phyloP scores from a whole-genome alignment of 1,140 invertebrate genomes.

The Neodiprion lecontei region DNA sequence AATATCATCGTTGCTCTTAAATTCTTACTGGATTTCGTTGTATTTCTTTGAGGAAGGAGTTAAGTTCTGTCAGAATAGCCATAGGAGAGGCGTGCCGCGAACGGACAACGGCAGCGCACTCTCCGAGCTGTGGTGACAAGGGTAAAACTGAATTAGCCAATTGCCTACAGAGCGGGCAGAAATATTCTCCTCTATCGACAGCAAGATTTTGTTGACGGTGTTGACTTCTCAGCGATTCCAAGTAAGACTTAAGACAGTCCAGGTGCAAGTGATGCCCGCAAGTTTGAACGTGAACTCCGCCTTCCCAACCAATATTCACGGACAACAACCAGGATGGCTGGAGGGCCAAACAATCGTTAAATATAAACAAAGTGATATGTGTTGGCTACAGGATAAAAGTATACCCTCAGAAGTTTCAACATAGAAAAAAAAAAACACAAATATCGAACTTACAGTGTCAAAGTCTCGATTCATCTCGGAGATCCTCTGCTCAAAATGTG shows the following conservation, averaged over 20 bases:
- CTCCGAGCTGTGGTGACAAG: slow-evolving; percentile 80
- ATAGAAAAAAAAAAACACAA: slow-evolving; percentile 17
- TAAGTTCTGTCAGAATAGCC: slow-evolving; percentile 67
- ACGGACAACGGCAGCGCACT: slow-evolving; percentile 70
- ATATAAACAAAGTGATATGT: slow-evolving; percentile 5
- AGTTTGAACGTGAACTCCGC: slow-evolving; percentile 93
- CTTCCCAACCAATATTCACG: slow-evolving; percentile 90
- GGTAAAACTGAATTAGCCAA: slow-evolving; percentile 92
- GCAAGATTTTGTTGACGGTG: slow-evolving; percentile 77
- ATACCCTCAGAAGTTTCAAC: slow-evolving; percentile 19
- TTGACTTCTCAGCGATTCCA: slow-evolving; percentile 79
- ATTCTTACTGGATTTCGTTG: slow-evolving; percentile 68
- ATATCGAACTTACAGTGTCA: slow-evolving; percentile 66
- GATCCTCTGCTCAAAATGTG: slow-evolving; percentile 72
- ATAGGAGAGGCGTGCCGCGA: slow-evolving; percentile 63
- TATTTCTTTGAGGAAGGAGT: slow-evolving; percentile 73
- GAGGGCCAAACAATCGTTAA: slow-evolving; percentile 31
- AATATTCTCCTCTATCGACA: slow-evolving; percentile 87
- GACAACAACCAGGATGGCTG: slow-evolving; percentile 84
- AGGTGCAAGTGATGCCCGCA: slow-evolving; percentile 96
- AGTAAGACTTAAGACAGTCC: slow-evolving; percentile 89
- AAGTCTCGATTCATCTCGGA: slow-evolving; percentile 77
- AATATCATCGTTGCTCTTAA: slow-evolving; percentile 14
- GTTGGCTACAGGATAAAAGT: neutral
- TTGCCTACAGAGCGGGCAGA: slow-evolving; percentile 93